Percentiles rank a stretch among this genome's conserved stretches.
phyloP scores from a whole-genome alignment of 2,113 vertebrate species.

The Peucedramus taeniatus region DNA sequence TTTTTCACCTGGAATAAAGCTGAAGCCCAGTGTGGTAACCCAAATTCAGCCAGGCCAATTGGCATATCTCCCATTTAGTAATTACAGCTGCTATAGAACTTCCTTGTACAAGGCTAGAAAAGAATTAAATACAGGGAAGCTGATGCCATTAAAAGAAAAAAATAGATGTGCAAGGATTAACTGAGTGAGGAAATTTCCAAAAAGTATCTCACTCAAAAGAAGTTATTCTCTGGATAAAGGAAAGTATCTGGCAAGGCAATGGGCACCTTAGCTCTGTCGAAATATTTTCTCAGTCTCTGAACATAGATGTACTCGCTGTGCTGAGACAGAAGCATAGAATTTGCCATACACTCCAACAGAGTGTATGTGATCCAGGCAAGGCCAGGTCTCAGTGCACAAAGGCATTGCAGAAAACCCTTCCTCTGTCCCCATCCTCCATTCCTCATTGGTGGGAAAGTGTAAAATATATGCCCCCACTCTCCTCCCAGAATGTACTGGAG shows the following conservation, averaged over 20 bases:
- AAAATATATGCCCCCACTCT: neutral
- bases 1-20: neutral
- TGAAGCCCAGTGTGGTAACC: neutral
- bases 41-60: neutral
- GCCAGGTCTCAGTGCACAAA: neutral
- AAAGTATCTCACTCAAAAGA: accelerated
- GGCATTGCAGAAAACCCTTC: neutral
- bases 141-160: neutral
- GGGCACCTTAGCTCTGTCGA: neutral
- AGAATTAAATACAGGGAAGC: neutral
- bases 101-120: neutral
- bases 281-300: neutral
- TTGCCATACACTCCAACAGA: neutral
- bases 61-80: neutral
- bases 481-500: neutral
- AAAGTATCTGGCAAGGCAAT: neutral
- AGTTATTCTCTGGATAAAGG: neutral
- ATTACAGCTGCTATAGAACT: neutral
- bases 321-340: neutral
- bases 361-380: neutral
- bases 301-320: neutral
- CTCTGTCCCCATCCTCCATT: neutral
- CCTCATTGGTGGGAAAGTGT: neutral
- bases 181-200: neutral
- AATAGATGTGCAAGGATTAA: neutral